Percentiles rank a stretch among this genome's conserved stretches.
phyloP scores from a whole-genome alignment of 2,113 vertebrate genomes.

The Psephotus haematonotus region DNA sequence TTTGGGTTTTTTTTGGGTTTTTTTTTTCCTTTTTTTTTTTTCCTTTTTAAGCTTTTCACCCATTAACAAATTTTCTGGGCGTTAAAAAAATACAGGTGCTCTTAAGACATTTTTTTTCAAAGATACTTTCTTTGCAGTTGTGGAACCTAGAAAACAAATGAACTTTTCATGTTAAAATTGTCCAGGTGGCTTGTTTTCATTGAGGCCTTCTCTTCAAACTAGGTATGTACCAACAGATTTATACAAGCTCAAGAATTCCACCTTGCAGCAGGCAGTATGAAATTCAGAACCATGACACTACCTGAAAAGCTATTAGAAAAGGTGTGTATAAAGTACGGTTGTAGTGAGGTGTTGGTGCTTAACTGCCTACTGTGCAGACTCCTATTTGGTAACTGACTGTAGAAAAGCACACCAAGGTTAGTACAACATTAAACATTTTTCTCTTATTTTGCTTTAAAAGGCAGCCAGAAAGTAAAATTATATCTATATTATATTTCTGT shows the following conservation, averaged over 20 bases:
- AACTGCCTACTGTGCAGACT: not conserved
- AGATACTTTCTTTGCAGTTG: not conserved
- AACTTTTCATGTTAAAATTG: not conserved
- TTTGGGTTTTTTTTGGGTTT: no score
- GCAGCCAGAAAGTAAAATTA: not conserved
- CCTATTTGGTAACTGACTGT: not conserved
- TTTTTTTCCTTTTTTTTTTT: no score
- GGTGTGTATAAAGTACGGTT: rapidly evolving
- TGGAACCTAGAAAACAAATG: not conserved
- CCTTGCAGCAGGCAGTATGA: not conserved
- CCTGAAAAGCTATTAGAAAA: not conserved
- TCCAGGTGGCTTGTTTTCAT: not conserved
- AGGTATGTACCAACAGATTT: not conserved
- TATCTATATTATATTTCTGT: not conserved
- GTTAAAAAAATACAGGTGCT: not conserved
- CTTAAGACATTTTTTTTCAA: not conserved
- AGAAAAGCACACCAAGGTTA: not conserved
- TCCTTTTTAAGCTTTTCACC: not conserved
- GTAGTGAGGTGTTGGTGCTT: not conserved
- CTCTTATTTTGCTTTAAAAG: not conserved
- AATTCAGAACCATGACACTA: not conserved
- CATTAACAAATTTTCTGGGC: not conserved
- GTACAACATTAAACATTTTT: not conserved
- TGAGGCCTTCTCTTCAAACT: not conserved
- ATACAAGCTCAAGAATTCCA: not conserved